Conservation (phyloP, 2,113 vertebrate genomes). For the Scatophagus argus region DNA sequence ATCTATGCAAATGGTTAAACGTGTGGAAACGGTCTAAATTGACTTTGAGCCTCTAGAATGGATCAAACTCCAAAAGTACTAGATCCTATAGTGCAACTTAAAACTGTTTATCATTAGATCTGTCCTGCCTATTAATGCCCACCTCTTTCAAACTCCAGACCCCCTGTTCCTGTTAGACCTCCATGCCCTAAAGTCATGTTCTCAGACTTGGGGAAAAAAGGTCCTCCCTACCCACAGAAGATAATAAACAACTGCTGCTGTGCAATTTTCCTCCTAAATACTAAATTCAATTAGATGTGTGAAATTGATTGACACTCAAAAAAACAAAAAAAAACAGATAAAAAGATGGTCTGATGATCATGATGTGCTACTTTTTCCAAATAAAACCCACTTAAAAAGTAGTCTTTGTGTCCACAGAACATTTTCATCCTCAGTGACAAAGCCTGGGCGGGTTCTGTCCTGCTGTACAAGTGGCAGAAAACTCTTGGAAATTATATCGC, state of each 20-base stretch:
- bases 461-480: constrained; percentile 96
- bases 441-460: constrained; percentile 84
- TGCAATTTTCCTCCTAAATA: too few species aligned
- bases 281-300: too few species aligned
- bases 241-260: too few species aligned
- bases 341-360: too few species aligned
- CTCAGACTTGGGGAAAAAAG: too few species aligned
- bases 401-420: constrained; percentile 80
- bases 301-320: too few species aligned
- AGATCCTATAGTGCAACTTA: neutral
- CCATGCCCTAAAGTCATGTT: too few species aligned
- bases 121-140: neutral
- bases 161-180: neutral
- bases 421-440: constrained; percentile 92
- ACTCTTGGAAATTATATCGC: constrained; percentile 93
- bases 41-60: neutral
- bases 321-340: too few species aligned
- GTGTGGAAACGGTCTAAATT: too few species aligned
- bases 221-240: too few species aligned
- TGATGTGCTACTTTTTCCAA: neutral
- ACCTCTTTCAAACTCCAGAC: neutral
- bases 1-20: too few species aligned
- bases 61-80: neutral
- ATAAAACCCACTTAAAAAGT: neutral
- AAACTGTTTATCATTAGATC: neutral